Evolutionary conservation across 2,888 invertebrate genomes (phyloP), one percentile per base, ranked within the genome.

Genomic region (Sphaeridia pumilis): DNA sequence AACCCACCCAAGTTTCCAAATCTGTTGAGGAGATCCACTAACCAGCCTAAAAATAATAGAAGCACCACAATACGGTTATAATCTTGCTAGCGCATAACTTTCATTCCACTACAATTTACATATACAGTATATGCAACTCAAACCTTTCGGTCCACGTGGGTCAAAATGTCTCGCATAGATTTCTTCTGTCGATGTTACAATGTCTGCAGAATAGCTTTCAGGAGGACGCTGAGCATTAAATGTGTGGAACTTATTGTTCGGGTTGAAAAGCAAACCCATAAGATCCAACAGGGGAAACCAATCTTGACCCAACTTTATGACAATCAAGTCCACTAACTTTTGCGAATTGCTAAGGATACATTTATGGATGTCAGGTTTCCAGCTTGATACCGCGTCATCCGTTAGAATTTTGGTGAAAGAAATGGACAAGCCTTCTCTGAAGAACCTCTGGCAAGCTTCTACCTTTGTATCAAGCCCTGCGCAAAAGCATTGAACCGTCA

Each of bases 361-460:
- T 70, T 83, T 84, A 72, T 95, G 94, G 69, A 95, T 95, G 72
- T 94, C 94, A 68, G 83, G 81, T 73, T 94, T 95, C 95, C 95
- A 95, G 68, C 92, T 92, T 68, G 87, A 87, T 48, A 95, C 94
- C 49, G 95, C 94, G 73, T 95, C 95, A 72, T 95, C 95, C 20
- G 93, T 93, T 68, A 95, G 78, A 69, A 95, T 92, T 76, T 94
- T 94, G 46, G 88, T 88, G 72, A 95, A 95, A 49, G 94, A 94
- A 64, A 87, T 81, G 58, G 90, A 89, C 64, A 95, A 77, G 48
- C 92, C 90, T 70, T 94, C 93, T 67, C 87, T 82, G 75, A 92
- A 93, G 75, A 95, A 95, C 65, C 89, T 79, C 70, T 93, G 90
- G 72, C 94, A 95, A 49, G 84, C 80, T 72, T 86, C 84, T 70